A percentile compares a stretch with the other conserved stretches of the same genome.
Evolutionary conservation across 2,797 vertebrate species (phyloP).

Genomic region (Lycodopsis pacificus): DNA sequence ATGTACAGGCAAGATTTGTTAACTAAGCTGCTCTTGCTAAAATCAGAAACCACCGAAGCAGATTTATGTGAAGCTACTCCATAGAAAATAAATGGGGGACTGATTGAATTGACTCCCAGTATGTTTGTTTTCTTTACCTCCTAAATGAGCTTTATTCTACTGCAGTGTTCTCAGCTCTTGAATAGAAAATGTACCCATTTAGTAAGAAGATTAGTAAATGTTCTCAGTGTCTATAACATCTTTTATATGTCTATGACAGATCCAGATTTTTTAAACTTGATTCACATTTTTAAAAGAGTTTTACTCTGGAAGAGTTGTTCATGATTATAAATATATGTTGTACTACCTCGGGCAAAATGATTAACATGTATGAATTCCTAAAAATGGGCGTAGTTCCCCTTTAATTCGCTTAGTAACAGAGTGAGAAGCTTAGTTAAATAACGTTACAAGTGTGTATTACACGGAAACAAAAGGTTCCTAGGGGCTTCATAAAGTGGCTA

Average conservation of each 20-base stretch:
- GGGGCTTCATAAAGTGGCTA: not conserved
- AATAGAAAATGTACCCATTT: not conserved
- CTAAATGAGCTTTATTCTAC: not conserved
- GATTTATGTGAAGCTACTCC: not conserved
- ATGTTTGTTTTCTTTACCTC: not conserved
- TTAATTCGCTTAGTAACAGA: not conserved
- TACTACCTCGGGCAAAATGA: not conserved
- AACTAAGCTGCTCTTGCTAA: not conserved
- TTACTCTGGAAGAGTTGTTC: not conserved
- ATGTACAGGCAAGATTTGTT: not conserved
- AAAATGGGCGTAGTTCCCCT: not conserved
- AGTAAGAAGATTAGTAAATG: not conserved
- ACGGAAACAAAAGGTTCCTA: conserved; percentile 47
- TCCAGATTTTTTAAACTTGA: not conserved
- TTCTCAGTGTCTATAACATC: not conserved
- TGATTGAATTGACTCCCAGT: not conserved
- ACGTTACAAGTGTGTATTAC: not conserved
- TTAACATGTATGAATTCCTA: not conserved
- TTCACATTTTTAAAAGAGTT: not conserved
- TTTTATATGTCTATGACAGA: not conserved
- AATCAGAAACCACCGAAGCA: not conserved
- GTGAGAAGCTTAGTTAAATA: not conserved
- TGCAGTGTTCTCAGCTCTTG: not conserved
- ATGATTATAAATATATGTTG: not conserved
- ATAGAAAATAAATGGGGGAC: not conserved